phyloP scores from a whole-genome alignment of 2,113 vertebrate genomes.

The Sardina pilchardus region DNA sequence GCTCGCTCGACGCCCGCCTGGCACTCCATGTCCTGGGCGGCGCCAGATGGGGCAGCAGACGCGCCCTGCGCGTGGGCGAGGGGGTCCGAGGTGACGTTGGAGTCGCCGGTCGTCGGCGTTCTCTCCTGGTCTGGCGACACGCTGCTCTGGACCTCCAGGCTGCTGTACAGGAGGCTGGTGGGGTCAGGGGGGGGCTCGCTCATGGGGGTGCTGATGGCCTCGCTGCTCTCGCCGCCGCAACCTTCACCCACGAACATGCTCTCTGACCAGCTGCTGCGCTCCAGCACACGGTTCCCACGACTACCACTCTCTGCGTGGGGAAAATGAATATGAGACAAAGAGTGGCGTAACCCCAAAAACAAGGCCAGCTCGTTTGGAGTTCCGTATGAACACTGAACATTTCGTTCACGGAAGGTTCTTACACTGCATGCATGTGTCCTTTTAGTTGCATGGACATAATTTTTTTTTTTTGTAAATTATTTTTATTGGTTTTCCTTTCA shows the following conservation, averaged over 20 bases:
- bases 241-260: conserved; percentile 58
- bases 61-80: conserved; percentile 46
- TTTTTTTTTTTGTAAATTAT: too few relatives aligned
- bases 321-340: background rate
- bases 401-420: background rate
- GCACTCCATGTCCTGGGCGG: conserved; percentile 43
- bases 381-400: too few relatives aligned
- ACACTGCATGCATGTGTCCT: background rate
- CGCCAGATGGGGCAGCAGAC: conserved; percentile 26
- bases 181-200: conserved; percentile 73
- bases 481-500: too few relatives aligned
- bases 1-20: background rate
- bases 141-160: conserved; percentile 71
- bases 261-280: conserved; percentile 72
- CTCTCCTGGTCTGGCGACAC: conserved; percentile 69
- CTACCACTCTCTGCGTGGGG: conserved; percentile 55
- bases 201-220: conserved; percentile 73
- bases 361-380: background rate
- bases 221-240: conserved; percentile 61
- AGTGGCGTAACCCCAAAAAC: background rate
- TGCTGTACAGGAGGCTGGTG: conserved; percentile 73
- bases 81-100: conserved; percentile 63
- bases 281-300: conserved; percentile 59
- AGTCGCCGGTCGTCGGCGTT: conserved; percentile 41
- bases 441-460: background rate